Conservation (phyloP, 1,140 invertebrate genomes). For the Drosophila aff. region DNA sequence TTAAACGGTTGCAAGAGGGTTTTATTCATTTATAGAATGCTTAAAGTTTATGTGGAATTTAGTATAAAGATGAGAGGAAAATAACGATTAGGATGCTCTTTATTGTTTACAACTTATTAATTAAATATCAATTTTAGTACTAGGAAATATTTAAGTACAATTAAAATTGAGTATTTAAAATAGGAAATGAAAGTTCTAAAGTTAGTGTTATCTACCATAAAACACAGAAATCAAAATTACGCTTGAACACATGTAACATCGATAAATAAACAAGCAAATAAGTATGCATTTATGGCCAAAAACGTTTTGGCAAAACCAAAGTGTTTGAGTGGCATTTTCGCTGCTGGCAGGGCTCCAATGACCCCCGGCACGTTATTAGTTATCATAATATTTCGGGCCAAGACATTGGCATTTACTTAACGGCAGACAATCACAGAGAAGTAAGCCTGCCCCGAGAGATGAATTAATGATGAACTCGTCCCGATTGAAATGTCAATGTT, state of each 20-base stretch:
- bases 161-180: no score
- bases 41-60: background rate
- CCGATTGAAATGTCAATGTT: conserved; percentile 65
- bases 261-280: conserved; percentile 1
- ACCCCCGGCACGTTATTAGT: conserved; percentile 15
- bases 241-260: background rate
- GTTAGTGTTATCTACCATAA: no score
- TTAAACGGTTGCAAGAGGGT: conserved; percentile 10
- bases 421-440: background rate
- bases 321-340: conserved; percentile 7
- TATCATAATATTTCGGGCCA: conserved; percentile 8
- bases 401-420: conserved; percentile 17
- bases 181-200: no score
- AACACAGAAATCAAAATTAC: no score
- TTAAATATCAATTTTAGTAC: no score
- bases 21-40: background rate
- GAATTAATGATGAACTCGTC: conserved; percentile 33
- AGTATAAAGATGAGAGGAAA: no score
- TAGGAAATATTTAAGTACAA: no score
- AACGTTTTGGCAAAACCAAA: conserved; percentile 7
- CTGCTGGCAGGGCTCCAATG: conserved; percentile 7
- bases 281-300: conserved; percentile 6
- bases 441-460: conserved; percentile 9
- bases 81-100: no score
- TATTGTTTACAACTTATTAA: no score